Evolutionary conservation across 2,888 invertebrate species (phyloP).

Genomic region (Ametastegia equiseti): DNA sequence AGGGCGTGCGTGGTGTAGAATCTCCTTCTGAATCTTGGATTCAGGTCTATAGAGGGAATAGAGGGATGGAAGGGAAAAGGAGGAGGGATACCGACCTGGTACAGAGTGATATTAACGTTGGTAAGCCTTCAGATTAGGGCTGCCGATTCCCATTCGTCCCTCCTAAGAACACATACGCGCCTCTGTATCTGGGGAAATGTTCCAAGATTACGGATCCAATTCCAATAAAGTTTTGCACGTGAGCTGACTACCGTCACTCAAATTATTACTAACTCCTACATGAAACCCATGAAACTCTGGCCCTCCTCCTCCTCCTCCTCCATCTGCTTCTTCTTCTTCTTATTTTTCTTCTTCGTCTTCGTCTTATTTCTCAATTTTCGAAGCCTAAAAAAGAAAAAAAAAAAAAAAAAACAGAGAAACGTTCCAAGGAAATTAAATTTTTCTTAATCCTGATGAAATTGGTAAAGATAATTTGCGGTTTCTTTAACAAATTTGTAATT

Average conservation of each 20-base stretch:
- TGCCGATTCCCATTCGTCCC: constrained; percentile 64
- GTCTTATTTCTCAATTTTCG: too few relatives aligned
- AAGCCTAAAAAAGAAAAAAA: too few relatives aligned
- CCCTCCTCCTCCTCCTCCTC: too few relatives aligned
- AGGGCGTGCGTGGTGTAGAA: constrained; percentile 16
- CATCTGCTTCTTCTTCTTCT: too few relatives aligned
- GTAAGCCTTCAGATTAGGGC: constrained; percentile 70
- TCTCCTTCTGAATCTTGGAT: constrained; percentile 20
- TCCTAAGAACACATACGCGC: constrained; percentile 37
- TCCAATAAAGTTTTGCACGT: constrained; percentile 73
- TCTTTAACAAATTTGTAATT: not conserved
- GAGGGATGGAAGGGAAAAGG: constrained; percentile 9
- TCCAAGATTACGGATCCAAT: constrained; percentile 73
- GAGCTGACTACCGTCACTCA: constrained; percentile 69
- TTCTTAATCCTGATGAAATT: not conserved
- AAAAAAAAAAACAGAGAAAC: too few relatives aligned
- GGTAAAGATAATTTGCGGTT: not conserved
- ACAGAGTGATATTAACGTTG: constrained; percentile 61
- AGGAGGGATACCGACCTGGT: constrained; percentile 51
- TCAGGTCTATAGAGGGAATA: not conserved
- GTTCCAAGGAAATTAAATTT: too few relatives aligned
- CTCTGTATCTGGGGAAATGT: constrained; percentile 69
- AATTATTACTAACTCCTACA: constrained; percentile 66
- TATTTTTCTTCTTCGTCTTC: too few relatives aligned
- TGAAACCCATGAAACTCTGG: too few relatives aligned